phyloP scores from a whole-genome alignment of 2,888 invertebrate genomes.

The Lagria hirta region DNA sequence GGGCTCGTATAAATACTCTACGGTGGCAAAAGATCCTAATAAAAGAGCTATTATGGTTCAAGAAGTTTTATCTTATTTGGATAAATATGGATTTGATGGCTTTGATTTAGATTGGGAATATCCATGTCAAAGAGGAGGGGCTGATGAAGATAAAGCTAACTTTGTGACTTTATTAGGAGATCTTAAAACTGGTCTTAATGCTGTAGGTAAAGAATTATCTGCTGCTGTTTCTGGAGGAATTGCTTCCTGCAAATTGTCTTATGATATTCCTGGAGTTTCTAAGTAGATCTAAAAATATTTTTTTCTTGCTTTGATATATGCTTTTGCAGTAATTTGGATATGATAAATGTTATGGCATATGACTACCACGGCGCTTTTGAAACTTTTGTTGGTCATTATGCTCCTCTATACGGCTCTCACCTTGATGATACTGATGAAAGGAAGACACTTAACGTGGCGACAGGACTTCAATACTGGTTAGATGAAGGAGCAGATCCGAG shows the following conservation, averaged over 20 bases:
- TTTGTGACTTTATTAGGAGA: constrained; percentile 37
- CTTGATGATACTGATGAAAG: constrained; percentile 51
- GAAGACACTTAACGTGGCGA: constrained; percentile 21
- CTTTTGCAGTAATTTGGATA: constrained; percentile 34
- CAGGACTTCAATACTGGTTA: constrained; percentile 53
- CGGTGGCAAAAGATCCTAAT: constrained; percentile 54
- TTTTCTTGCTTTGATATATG: neutral
- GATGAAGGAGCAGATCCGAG: constrained; percentile 59
- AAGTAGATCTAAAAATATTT: constrained; percentile 30
- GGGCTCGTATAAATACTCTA: constrained; percentile 46
- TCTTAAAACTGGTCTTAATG: constrained; percentile 33
- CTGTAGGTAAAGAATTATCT: constrained; percentile 35
- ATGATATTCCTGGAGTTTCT: constrained; percentile 35
- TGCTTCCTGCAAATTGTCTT: constrained; percentile 37
- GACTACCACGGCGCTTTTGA: constrained; percentile 73
- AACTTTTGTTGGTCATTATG: constrained; percentile 62
- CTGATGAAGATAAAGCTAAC: constrained; percentile 26
- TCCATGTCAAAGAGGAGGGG: constrained; percentile 18
- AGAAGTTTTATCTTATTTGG: constrained; percentile 12
- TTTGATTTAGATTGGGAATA: constrained; percentile 25
- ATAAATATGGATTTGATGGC: constrained; percentile 15
- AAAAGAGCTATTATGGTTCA: constrained; percentile 43
- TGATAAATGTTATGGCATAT: constrained; percentile 53
- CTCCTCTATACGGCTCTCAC: constrained; percentile 68
- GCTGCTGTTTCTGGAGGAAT: constrained; percentile 41